These are phyloP conservation scores for Campaea margaritaria DNA, from an alignment of 2,888 invertebrate genomes.

Conservation along the genomic window DNA sequence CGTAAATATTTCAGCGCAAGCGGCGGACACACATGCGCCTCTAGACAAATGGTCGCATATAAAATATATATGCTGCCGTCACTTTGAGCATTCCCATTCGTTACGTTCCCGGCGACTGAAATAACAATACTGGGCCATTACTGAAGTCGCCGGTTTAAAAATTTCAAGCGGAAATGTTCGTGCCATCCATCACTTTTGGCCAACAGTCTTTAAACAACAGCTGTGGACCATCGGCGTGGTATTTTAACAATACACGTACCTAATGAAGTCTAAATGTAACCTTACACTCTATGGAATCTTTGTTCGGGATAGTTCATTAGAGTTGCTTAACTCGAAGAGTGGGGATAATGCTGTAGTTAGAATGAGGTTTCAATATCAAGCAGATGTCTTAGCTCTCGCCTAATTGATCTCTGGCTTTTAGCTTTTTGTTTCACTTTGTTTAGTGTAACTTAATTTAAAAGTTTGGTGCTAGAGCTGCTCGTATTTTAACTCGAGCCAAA, in stretches of 20 bases:
- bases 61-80: constrained; percentile 74
- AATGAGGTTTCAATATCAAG: constrained; percentile 34
- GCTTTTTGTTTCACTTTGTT: constrained; percentile 24
- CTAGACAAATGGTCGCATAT: constrained; percentile 78
- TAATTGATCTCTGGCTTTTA: constrained; percentile 31
- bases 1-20: constrained; percentile 81
- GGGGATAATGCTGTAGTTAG: constrained; percentile 33
- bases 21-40: constrained; percentile 71
- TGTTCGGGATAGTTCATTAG: constrained; percentile 37
- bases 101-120: constrained; percentile 79
- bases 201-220: constrained; percentile 60
- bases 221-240: constrained; percentile 48
- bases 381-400: constrained; percentile 30
- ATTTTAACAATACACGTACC: constrained; percentile 55
- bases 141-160: constrained; percentile 58
- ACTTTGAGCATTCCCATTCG: constrained; percentile 76
- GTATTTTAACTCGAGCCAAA: too few relatives aligned
- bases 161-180: constrained; percentile 66
- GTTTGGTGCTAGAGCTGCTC: not conserved
- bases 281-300: constrained; percentile 44
- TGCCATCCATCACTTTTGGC: constrained; percentile 74
- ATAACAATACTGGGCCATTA: constrained; percentile 75
- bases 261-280: constrained; percentile 53
- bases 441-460: constrained; percentile 2
- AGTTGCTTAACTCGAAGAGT: constrained; percentile 35